A percentile compares a stretch with the other conserved stretches of the same genome.
Evolutionary conservation across 2,888 invertebrate species (phyloP).

Genomic region (Maniola hyperantus): DNA sequence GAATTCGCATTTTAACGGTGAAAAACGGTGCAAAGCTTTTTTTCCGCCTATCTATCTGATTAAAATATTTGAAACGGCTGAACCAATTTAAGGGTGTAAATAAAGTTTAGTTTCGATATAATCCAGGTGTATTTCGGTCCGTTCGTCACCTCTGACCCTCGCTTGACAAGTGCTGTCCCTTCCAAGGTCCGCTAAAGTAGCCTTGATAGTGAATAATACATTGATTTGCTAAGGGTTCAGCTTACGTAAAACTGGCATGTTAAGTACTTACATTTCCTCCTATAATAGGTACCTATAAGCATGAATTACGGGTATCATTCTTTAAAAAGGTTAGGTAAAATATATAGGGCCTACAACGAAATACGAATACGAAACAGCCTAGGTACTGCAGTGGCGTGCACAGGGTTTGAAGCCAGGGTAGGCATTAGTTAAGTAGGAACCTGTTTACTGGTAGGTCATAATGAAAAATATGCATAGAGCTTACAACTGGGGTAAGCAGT

Average conservation of each 20-base stretch:
- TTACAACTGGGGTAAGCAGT: no score
- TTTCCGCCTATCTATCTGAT: not conserved
- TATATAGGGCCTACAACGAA: no score
- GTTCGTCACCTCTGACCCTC: slow-evolving; percentile 80
- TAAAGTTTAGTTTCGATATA: slow-evolving; percentile 37
- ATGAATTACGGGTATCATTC: not conserved
- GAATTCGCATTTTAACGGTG: not conserved
- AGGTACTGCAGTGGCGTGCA: no score
- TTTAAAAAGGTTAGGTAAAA: no score
- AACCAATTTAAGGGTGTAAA: not conserved
- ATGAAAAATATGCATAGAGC: no score
- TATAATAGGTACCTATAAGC: not conserved
- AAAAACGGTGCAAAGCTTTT: slow-evolving; percentile 29
- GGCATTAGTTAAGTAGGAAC: no score
- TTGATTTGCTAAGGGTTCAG: slow-evolving; percentile 30
- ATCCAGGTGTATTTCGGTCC: slow-evolving; percentile 66
- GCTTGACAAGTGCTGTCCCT: slow-evolving; percentile 62
- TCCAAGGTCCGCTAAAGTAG: slow-evolving; percentile 38
- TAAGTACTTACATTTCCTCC: not conserved
- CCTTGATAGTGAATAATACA: slow-evolving; percentile 45
- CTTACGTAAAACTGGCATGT: not conserved
- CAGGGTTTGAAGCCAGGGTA: no score
- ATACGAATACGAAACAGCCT: no score
- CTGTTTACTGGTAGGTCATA: no score
- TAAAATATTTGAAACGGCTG: not conserved